Conservation (phyloP, 2,113 vertebrate species). For the Ginglymostoma cirratum region DNA sequence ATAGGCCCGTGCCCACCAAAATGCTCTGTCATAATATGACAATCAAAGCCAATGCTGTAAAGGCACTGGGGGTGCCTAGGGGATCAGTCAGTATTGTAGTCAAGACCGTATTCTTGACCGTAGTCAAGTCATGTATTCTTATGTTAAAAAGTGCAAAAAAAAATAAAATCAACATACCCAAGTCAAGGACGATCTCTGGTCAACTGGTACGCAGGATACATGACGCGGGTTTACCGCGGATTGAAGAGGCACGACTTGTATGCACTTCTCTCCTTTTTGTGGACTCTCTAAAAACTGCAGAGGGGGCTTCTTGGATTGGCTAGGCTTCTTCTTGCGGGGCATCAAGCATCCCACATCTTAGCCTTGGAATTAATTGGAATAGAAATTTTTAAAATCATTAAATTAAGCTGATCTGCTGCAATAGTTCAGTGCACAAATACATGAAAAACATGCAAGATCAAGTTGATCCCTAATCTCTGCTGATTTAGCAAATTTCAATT, state of each 20-base stretch:
- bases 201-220: conserved; percentile 56
- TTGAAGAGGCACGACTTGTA: conserved; percentile 46
- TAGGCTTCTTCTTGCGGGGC: conserved; percentile 68
- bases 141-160: neutral
- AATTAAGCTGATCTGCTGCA: neutral
- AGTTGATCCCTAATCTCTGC: neutral
- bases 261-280: conserved; percentile 54
- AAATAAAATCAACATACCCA: conserved; percentile 24
- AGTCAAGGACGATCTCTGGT: conserved; percentile 40
- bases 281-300: conserved; percentile 72
- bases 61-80: neutral
- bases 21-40: neutral
- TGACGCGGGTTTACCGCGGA: conserved; percentile 56
- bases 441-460: neutral
- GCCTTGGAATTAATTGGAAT: neutral
- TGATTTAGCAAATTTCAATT: neutral
- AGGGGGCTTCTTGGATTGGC: conserved; percentile 52
- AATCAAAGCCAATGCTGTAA: neutral
- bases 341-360: conserved; percentile 56
- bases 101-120: no score
- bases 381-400: neutral
- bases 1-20: neutral
- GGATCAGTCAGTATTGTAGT: neutral
- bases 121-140: neutral
- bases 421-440: neutral